A percentile compares a stretch with the other conserved stretches of the same genome.
Conservation (phyloP, 2,888 invertebrate genomes). For the Pyrgus malvae region DNA sequence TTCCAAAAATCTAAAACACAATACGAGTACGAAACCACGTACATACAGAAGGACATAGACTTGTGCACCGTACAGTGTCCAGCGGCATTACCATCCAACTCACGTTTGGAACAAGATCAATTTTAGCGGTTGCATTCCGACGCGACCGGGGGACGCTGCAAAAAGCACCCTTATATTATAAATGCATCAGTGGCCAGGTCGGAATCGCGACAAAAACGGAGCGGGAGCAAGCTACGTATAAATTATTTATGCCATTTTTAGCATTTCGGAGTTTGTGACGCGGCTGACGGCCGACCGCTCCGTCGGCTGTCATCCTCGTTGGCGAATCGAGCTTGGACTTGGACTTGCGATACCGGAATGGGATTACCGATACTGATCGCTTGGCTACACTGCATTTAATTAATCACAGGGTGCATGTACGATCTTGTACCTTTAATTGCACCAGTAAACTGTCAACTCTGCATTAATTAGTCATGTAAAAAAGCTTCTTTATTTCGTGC, state of each 20-base stretch:
- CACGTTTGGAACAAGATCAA: conserved; percentile 80
- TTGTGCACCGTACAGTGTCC: conserved; percentile 15
- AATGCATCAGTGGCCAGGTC: conserved; percentile 82
- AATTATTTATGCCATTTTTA: conserved; percentile 82
- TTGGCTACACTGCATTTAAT: conserved; percentile 10
- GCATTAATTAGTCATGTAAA: conserved; percentile 5
- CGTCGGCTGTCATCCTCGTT: conserved; percentile 11
- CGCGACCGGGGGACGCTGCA: conserved; percentile 67
- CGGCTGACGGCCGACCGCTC: conserved; percentile 42
- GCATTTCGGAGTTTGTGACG: conserved; percentile 74
- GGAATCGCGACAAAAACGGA: conserved; percentile 72
- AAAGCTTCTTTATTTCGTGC: background rate
- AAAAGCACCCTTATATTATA: conserved; percentile 82
- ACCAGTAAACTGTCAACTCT: background rate
- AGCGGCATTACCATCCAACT: conserved; percentile 66
- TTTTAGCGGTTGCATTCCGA: conserved; percentile 81
- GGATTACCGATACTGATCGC: conserved; percentile 21
- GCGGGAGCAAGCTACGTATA: conserved; percentile 71
- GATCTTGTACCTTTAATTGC: conserved; percentile 7
- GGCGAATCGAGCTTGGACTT: conserved; percentile 18
- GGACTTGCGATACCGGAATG: conserved; percentile 15
- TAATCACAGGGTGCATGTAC: background rate
- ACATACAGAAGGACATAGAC: background rate
- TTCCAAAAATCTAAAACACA: background rate
- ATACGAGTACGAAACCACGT: background rate